Base-by-base conservation (phyloP, 1,140 invertebrate genomes). In the Drosophila orosa region DNA sequence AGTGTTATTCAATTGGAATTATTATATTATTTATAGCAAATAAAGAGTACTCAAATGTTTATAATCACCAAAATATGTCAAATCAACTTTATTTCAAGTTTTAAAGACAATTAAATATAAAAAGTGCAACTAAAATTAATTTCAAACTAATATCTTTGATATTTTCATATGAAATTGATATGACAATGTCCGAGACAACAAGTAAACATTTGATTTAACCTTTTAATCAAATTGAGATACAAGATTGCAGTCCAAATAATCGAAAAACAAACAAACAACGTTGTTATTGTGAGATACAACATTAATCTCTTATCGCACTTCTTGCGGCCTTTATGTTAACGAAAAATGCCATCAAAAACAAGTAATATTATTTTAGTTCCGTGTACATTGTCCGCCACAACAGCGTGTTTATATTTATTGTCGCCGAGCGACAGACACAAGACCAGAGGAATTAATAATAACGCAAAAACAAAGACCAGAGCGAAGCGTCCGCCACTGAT, bases 331-430 rank as follows among this genome's bases (percentile, higher is more conserved):
- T 48, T 48, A 3, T 48, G 25, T 13, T 29, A 29, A 48, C 25
- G 8, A 25, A n/a, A 10, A 48, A 27, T 48, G 3, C 45, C 17
- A 6, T n/a, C 8, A 12, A 13, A 31, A 19, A 19, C 17, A 31
- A 50, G 1, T 9, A 52, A n/a, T 35, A 54, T 24, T 24, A n/a
- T 35, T 54, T 35, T 54, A 22, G 29, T 24, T 35, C 19, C 13
- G 50, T 54, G 50, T 24, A 33, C 35, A 44, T 29, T 17, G 25
- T 29, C 31, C 58, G 22, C 61, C 54, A 45, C 33, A 74, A 13
- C 60, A 55, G 29, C 71, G 68, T 78, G 55, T 59, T 74, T 62
- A 37, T 60, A 73, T 60, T 25, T 69, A 67, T 73, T 72, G 63
- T 78, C 67, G 72, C 31, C 39, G 76, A 62, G 59, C 59, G 61